Base-by-base conservation (phyloP, 2,797 vertebrate species). In the Pitangus sulphuratus region DNA sequence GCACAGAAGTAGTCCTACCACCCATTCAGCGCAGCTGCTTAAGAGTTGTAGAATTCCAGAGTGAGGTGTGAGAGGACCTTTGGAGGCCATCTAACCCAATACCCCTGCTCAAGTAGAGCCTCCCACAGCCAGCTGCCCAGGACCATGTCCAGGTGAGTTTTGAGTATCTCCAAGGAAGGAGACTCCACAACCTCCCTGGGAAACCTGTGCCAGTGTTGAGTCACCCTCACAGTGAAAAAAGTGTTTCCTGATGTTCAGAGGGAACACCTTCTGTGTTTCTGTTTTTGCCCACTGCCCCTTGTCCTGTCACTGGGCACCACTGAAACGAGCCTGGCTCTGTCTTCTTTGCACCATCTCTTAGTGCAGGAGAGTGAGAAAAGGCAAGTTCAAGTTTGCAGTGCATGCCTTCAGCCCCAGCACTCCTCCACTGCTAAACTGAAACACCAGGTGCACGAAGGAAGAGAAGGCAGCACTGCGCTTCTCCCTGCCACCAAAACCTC, bases 121-220 rank as follows among this genome's bases (percentile, higher is more conserved):
- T 47, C 31, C 21, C 16, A 58, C 4, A 45, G 28, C 28, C 0
- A 0, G 8, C 0, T 54, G 14, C 26, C 13, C 35, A 75, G 17
- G 53, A 22, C n/a, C 3, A 7, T 0, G 11, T 31, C 44, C 54
- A 60, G 12, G 5, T 8, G 6, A 18, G 8, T 64, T 76, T 24
- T 64, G 30, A 47, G 2, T 37, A 56, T 9, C 16, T 84, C 25
- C 56, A 77, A 39, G 37, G 11, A 50, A 5, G 1, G 11, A 72
- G 11, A 47, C 14, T 21, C 26, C 8, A 47, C 18, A 33, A 7
- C 7, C 50, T 22, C 20, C 6, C 33, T 28, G 17, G 17, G 17
- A 60, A 87, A 74, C 31, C 9, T 39, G 12, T 24, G 10, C 42
- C 22, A 48, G 20, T n/a, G 56, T 8, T 53, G 1, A 0, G 26